phyloP scores from a whole-genome alignment of 2,113 vertebrate species.

The Antechinus stuartii region DNA sequence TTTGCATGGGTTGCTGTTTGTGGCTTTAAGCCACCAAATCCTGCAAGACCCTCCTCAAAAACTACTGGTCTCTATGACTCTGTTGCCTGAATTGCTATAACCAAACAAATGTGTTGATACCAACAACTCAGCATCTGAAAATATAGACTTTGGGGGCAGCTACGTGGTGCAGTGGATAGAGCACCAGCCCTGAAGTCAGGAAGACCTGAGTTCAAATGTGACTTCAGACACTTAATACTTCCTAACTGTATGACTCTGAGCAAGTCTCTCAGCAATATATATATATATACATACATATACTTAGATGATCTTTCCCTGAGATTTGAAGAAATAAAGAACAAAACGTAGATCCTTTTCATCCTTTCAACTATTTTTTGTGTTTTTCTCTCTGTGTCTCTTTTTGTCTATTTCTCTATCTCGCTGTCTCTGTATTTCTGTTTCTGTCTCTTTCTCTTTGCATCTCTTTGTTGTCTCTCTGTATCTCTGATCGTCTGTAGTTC shows the following conservation, averaged over 20 bases:
- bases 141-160: constrained; percentile 91
- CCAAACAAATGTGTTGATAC: constrained; percentile 90
- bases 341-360: constrained; percentile 87
- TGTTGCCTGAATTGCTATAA: constrained; percentile 96
- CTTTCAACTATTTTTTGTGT: neutral
- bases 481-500: too few relatives aligned
- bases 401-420: constrained; percentile 70
- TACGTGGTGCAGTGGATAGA: too few relatives aligned
- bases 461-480: too few relatives aligned
- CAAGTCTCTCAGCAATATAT: too few relatives aligned
- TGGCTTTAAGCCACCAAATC: constrained; percentile 74
- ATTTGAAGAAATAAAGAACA: constrained; percentile 99
- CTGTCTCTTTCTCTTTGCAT: too few relatives aligned
- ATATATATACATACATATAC: too few relatives aligned
- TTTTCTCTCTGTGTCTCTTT: too few relatives aligned
- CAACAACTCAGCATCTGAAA: constrained; percentile 89
- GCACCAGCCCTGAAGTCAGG: too few relatives aligned
- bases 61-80: constrained; percentile 85
- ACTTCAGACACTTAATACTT: too few relatives aligned
- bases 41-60: constrained; percentile 75
- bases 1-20: constrained; percentile 80
- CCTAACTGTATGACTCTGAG: too few relatives aligned
- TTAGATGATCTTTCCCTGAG: constrained; percentile 94
- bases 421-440: constrained; percentile 83
- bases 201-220: too few relatives aligned